Evolutionary conservation across 2,797 vertebrate species (phyloP), one percentile per base, ranked within the genome.

Genomic region (Lithobates sylvaticus): DNA sequence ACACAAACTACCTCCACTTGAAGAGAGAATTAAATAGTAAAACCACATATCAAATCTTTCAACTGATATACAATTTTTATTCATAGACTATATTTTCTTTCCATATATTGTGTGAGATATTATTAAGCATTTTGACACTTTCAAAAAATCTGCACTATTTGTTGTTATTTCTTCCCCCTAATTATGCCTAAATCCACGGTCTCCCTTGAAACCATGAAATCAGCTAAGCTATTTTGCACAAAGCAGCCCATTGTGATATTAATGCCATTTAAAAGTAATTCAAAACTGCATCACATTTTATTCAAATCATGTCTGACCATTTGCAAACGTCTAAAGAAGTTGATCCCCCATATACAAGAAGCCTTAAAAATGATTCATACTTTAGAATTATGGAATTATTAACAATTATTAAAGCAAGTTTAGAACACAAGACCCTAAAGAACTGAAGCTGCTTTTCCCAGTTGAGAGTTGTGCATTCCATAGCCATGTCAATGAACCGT

Each of bases 401-500:
- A 15, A n/a, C 34, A 75, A 32, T 73, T 73, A 32, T 69, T 70
- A 64, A 78, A 72, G 58, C 50, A 29, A 34, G 58, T 70, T 84
- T 27, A 79, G 27, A 75, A 69, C 64, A 75, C 61, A 23, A 76
- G 79, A 77, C 75, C 80, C 71, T 39, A 81, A 67, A 77, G 44
- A 39, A 76, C 34, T 58, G 58, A 68, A 58, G 26, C 85, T 88
- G 86, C 54, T 50, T 76, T 39, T 79, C 74, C 81, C 75, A 77
- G 84, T 87, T 58, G 44, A 81, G 70, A 36, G 67, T 36, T 79
- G 80, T 67, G 76, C 26, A 76, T 83, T 79, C 73, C 72, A 61
- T 80, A 64, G 36, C 1, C 69, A 68, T 77, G 7, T 75, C 78
- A 87, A 88, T 85, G 89, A 78, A 88, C 88, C 87, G 86, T 26